Base-by-base conservation (phyloP, 2,888 invertebrate species). In the Drosophila eohydei region DNA sequence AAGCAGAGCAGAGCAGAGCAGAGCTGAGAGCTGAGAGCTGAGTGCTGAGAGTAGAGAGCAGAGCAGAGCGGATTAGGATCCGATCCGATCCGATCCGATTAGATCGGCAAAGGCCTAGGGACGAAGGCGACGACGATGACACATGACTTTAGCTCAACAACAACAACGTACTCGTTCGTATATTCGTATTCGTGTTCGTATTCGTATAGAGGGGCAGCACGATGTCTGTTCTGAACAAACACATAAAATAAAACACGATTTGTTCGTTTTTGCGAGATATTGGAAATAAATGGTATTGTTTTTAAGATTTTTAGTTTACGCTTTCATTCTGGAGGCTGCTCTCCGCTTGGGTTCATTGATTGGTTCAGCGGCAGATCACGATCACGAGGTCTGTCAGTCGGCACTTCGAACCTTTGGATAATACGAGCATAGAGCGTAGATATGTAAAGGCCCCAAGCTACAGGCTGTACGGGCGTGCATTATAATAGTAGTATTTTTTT, bases 341-440 rank as follows among this genome's bases (percentile, higher is more conserved):
- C 77, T 78, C 69, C 81, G 65, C 60, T 70, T 67, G 72, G 62
- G 80, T 56, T 76, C 64, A 70, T 43, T 68, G 63, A 50, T 73
- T 61, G 78, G 84, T 84, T 79, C 85, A 81, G 78, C 84, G 79
- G 88, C 89, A 89, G 86, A 82, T 82, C 88, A 58, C 81, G 71
- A 86, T 41, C 51, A 36, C 62, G 36, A 82, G 87, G 73, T 88
- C 87, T 88, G 84, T 88, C 84, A 80, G 86, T 78, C 62, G 75
- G 74, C 84, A 87, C 82, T 78, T 86, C 74, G 89, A 87, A 87
- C 86, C 86, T 89, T 87, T 89, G 89, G 83, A 87, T 86, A 87
- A 87, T 87, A 88, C 88, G 86, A 87, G 86, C 88, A 87, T 87
- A 89, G 80, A 87, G 83, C 89, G 89, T 85, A 88, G 78, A 78